Evolutionary conservation across 2,888 invertebrate genomes (phyloP), one percentile per base, ranked within the genome.

Genomic region (Morpho achilles): DNA sequence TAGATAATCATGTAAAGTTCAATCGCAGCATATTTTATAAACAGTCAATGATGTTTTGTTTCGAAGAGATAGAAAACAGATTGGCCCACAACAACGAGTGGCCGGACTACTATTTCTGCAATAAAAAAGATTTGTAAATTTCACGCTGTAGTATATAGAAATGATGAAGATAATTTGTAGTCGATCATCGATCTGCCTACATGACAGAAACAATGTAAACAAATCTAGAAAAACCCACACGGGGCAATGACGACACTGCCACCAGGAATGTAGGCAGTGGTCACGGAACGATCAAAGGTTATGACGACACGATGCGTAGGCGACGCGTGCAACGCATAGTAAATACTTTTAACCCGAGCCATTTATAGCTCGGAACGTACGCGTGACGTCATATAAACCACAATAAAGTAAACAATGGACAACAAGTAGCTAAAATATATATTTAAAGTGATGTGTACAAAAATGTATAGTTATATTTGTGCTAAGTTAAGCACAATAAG

Each of bases 241-340:
- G 60, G 69, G 71, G 69, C 71, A 41, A 54, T 73, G 73, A 73
- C 73, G 70, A 69, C 63, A 32, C 7, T 32, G 45, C 32, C 46
- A 45, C 53, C 53, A 9, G 41, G 53, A 16, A 16, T 45, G 53
- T 56, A 58, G 44, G 56, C 53, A 55, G 67, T 63, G 67, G 62
- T 53, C 49, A 52, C 59, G 57, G 60, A 55, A 67, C 62, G 67
- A 63, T 55, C 49, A 52, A 60, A 58, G 60, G 54, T 54, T 62
- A 56, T 67, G 67, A 70, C 67, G 67, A 53, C 32, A 63, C 63
- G 57, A 52, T 63, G 76, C 74, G 84, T 82, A 75, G 83, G 81
- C 73, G 76, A 53, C 68, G 76, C 84, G 83, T 80, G 84, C 72
- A 67, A 53, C 67, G 84, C 79, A 85, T 84, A 74, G 65, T 65